phyloP scores from a whole-genome alignment of 2,888 invertebrate genomes.

The Hirtodrosophila duncani region DNA sequence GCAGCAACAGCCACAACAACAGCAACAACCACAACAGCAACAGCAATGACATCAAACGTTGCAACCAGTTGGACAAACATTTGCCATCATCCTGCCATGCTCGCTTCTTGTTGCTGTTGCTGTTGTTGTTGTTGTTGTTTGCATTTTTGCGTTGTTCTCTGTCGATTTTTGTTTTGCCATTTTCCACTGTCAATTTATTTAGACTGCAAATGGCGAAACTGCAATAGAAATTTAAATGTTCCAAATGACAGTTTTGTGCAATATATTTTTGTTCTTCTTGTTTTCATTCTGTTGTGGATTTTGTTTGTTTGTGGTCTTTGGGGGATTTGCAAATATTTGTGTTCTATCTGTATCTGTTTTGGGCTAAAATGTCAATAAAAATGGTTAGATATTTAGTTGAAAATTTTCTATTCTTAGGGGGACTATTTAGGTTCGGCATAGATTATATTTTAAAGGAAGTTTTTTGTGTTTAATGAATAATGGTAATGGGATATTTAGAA shows the following conservation, averaged over 20 bases:
- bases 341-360: slow-evolving; percentile 18
- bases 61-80: slow-evolving; percentile 17
- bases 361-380: no score
- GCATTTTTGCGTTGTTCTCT: neutral
- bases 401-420: no score
- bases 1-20: neutral
- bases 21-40: neutral
- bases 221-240: slow-evolving; percentile 63
- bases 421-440: no score
- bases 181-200: slow-evolving; percentile 53
- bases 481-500: no score
- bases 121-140: neutral
- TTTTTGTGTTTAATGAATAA: no score
- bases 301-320: slow-evolving; percentile 32
- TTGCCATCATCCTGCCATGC: slow-evolving; percentile 16
- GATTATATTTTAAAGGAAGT: no score
- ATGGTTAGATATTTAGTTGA: no score
- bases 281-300: neutral
- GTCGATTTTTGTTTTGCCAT: slow-evolving; percentile 20
- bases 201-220: slow-evolving; percentile 38
- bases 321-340: slow-evolving; percentile 31
- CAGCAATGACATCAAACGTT: neutral
- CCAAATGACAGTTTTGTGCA: slow-evolving; percentile 42
- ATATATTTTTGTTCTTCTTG: slow-evolving; percentile 8
- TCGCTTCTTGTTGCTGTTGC: slow-evolving; percentile 23